A percentile compares a stretch with the other conserved stretches of the same genome.
phyloP scores from a whole-genome alignment of 2,113 vertebrate species.

The Misgurnus anguillicaudatus region DNA sequence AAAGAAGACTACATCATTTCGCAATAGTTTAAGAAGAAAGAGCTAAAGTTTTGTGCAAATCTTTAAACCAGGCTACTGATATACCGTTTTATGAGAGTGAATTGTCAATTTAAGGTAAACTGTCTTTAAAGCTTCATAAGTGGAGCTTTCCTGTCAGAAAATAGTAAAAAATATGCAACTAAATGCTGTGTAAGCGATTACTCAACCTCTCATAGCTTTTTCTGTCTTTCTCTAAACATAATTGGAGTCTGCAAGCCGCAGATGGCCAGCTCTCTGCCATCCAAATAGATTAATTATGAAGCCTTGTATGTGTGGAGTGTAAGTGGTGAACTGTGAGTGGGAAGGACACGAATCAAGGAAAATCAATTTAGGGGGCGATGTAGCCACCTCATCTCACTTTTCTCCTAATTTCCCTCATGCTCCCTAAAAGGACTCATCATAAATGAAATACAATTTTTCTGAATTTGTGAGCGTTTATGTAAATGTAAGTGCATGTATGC shows the following conservation, averaged over 20 bases:
- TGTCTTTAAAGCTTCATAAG: no score
- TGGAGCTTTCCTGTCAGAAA: no score
- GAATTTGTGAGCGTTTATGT: not conserved
- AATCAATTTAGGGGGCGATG: slow-evolving; percentile 51
- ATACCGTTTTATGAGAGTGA: no score
- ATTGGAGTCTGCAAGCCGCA: slow-evolving; percentile 43
- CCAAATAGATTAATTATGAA: slow-evolving; percentile 60
- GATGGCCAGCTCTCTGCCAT: slow-evolving; percentile 42
- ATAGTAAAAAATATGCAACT: not conserved
- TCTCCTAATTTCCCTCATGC: slow-evolving; percentile 33
- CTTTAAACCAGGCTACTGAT: no score
- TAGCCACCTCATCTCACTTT: slow-evolving; percentile 36
- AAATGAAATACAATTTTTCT: slow-evolving; percentile 24
- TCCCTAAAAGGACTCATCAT: slow-evolving; percentile 39
- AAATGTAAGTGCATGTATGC: not conserved
- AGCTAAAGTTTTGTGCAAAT: no score
- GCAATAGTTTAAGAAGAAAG: no score
- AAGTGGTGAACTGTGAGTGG: slow-evolving; percentile 45
- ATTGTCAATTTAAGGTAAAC: no score
- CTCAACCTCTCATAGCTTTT: not conserved
- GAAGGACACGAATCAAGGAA: slow-evolving; percentile 58
- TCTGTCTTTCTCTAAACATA: slow-evolving; percentile 32
- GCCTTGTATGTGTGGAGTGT: slow-evolving; percentile 38
- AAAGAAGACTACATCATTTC: no score
- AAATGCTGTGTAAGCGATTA: slow-evolving; percentile 35